Percentiles rank a stretch among this genome's conserved stretches.
Conservation (phyloP, 2,888 invertebrate species). For the Therioaphis trifolii region DNA sequence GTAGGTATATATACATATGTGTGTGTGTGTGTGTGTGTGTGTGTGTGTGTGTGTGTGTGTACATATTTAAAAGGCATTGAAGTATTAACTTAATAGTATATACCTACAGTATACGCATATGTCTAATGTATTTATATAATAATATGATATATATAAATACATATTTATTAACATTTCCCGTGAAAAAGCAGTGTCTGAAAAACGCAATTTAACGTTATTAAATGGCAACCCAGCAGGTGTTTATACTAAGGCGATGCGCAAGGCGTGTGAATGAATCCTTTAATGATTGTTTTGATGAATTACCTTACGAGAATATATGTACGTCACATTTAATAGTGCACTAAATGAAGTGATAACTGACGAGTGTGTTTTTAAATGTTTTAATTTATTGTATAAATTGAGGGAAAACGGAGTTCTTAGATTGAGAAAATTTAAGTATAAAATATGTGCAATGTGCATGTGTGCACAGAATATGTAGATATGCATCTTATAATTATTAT, state of each 20-base stretch:
- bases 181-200: not conserved
- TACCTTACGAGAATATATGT: not conserved
- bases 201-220: slow-evolving; percentile 25
- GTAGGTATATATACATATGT: too few relatives aligned
- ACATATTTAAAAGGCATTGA: too few relatives aligned
- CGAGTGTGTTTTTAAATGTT: slow-evolving; percentile 8
- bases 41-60: too few relatives aligned
- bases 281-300: slow-evolving; percentile 28
- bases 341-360: slow-evolving; percentile 52
- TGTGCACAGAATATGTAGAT: too few relatives aligned
- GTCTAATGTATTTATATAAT: not conserved
- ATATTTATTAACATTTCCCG: slow-evolving; percentile 30
- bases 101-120: not conserved
- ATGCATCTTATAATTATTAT: not conserved
- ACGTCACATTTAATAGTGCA: slow-evolving; percentile 11
- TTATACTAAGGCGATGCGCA: not conserved
- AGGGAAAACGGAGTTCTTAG: not conserved
- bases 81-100: too few relatives aligned
- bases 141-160: not conserved
- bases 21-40: too few relatives aligned
- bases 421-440: not conserved
- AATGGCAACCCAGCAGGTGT: slow-evolving; percentile 49
- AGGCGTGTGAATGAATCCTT: slow-evolving; percentile 9
- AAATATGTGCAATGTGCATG: too few relatives aligned
- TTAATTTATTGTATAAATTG: not conserved